These are phyloP conservation scores for Eupeodes latifasciatus DNA, from an alignment of 2,888 invertebrate species.

Conservation along the genomic window DNA sequence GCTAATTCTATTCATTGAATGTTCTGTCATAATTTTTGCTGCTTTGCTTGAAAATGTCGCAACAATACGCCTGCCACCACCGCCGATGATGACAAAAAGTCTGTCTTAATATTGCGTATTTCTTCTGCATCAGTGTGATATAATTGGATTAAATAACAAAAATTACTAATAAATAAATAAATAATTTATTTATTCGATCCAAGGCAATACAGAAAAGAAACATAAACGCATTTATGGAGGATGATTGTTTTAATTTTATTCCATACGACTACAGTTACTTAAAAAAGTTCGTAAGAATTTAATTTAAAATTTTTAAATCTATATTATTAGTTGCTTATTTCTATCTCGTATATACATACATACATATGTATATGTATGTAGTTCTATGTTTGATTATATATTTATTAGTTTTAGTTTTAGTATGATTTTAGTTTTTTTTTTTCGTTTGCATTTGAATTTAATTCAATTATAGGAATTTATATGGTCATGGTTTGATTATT, in stretches of 20 bases:
- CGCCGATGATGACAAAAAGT: not conserved
- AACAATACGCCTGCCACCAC: not conserved
- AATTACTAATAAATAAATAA: not conserved
- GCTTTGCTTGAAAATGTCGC: constrained; percentile 9
- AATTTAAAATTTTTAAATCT: constrained; percentile 6
- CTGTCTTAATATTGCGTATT: not conserved
- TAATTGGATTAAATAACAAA: constrained; percentile 55
- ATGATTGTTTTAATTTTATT: constrained; percentile 82
- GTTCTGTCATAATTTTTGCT: constrained; percentile 39
- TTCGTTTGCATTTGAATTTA: constrained; percentile 30
- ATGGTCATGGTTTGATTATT: not conserved
- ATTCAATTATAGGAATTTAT: constrained; percentile 51
- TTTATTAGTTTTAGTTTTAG: constrained; percentile 18
- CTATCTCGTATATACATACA: constrained; percentile 8
- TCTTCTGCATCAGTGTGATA: constrained; percentile 18
- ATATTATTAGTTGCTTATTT: constrained; percentile 9
- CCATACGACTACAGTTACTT: constrained; percentile 82
- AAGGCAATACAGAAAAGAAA: not conserved
- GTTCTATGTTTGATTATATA: constrained; percentile 38
- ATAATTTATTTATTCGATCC: constrained; percentile 31
- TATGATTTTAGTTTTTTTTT: constrained; percentile 73
- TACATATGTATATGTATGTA: constrained; percentile 50
- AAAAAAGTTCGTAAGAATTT: constrained; percentile 81
- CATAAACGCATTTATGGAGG: constrained; percentile 80
- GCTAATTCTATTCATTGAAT: constrained; percentile 16